A percentile compares a stretch with the other conserved stretches of the same genome.
Conservation (phyloP, 2,888 invertebrate genomes). For the Drosophila sordidula region DNA sequence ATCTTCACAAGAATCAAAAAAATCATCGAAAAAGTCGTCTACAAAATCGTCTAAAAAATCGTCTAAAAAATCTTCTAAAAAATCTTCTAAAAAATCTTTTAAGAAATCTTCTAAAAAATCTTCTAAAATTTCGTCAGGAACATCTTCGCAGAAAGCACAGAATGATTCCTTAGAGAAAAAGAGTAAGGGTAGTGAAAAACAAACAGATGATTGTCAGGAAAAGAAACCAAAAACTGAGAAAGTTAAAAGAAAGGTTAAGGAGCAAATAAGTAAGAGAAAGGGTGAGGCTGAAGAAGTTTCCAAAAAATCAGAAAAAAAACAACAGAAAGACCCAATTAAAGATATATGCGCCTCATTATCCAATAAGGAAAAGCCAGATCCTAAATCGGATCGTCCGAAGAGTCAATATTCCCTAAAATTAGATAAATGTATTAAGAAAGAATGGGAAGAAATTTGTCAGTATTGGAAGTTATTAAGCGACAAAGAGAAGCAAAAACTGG, state of each 20-base stretch:
- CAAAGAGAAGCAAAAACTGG: slow-evolving; percentile 8
- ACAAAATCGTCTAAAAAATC: background rate
- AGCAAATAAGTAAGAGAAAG: background rate
- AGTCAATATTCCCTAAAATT: slow-evolving; percentile 5
- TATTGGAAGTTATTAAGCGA: background rate
- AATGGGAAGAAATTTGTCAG: slow-evolving; percentile 28
- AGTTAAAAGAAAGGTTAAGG: background rate
- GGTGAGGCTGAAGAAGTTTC: background rate
- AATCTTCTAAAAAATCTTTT: background rate
- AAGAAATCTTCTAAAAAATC: background rate
- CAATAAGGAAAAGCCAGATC: background rate
- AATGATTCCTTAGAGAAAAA: background rate
- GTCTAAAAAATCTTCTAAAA: too few species aligned
- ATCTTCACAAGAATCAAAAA: background rate
- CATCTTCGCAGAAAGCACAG: background rate
- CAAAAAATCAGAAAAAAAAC: background rate
- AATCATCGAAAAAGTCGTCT: background rate
- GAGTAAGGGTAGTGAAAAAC: background rate
- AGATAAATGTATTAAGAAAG: slow-evolving; percentile 25
- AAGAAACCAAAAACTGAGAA: background rate
- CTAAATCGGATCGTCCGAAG: background rate
- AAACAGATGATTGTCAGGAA: background rate
- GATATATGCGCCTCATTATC: slow-evolving; percentile 1
- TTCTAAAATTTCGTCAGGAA: background rate
- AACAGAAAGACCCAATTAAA: slow-evolving; percentile 1